Evolutionary conservation across 2,113 vertebrate species (phyloP).

Genomic region (Tachysurus vachellii): DNA sequence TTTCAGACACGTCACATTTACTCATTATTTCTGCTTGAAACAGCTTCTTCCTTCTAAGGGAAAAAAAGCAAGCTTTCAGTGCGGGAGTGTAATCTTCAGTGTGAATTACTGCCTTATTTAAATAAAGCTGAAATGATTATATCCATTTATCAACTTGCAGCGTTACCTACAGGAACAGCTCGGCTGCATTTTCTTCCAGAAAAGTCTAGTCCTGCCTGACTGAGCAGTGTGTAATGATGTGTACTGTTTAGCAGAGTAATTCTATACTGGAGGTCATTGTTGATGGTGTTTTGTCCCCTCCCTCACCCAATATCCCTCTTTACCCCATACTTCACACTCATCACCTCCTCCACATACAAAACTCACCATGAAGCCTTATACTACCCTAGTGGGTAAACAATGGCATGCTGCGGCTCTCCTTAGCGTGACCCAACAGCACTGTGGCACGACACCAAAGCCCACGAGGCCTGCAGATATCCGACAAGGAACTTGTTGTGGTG

Average conservation of each 20-base stretch:
- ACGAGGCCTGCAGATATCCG: constrained; percentile 15
- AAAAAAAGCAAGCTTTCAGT: constrained; percentile 4
- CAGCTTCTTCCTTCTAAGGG: neutral
- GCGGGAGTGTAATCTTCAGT: constrained; percentile 25
- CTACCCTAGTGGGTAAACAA: constrained; percentile 46
- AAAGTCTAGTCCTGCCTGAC: constrained; percentile 27
- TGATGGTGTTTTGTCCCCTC: constrained; percentile 24
- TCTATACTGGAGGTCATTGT: constrained; percentile 31
- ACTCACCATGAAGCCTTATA: constrained; percentile 14
- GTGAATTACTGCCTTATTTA: constrained; percentile 21
- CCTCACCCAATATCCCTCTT: constrained; percentile 28
- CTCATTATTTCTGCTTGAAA: constrained; percentile 16
- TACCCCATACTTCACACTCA: constrained; percentile 45
- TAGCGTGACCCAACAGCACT: constrained; percentile 33
- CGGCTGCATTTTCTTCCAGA: neutral
- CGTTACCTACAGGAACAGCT: constrained; percentile 25
- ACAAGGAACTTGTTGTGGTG: constrained; percentile 35
- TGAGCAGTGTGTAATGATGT: constrained; percentile 22
- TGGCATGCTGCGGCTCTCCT: constrained; percentile 32
- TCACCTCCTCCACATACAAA: constrained; percentile 43
- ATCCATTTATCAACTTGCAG: constrained; percentile 15
- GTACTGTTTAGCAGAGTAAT: constrained; percentile 30
- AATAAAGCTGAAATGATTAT: constrained; percentile 16
- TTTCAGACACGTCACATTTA: constrained; percentile 29
- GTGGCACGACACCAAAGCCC: constrained; percentile 24